Percentiles rank a stretch among this genome's conserved stretches.
phyloP scores from a whole-genome alignment of 1,140 invertebrate species.

The Drosophila rhopaloa region DNA sequence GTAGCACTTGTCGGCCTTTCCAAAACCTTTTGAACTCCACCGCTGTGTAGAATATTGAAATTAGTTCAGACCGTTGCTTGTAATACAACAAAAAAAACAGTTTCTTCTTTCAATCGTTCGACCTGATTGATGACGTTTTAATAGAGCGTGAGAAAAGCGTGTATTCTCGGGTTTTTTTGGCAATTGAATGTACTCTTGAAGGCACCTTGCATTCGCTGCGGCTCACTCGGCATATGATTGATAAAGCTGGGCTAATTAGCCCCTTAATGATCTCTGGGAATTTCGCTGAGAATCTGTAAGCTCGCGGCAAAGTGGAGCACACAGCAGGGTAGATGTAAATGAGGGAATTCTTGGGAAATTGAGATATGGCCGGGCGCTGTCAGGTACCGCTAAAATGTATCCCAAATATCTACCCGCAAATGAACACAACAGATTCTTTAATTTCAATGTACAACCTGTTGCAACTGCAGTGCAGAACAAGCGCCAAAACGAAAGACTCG shows the following conservation, averaged over 20 bases:
- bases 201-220: slow-evolving; percentile 57
- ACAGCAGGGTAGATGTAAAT: slow-evolving; percentile 40
- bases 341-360: slow-evolving; percentile 38
- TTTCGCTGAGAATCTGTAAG: slow-evolving; percentile 20
- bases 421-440: slow-evolving; percentile 74
- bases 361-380: slow-evolving; percentile 36
- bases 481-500: slow-evolving; percentile 72
- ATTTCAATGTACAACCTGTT: slow-evolving; percentile 71
- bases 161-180: slow-evolving; percentile 39
- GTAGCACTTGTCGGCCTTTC: slow-evolving; percentile 51
- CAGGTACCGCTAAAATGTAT: slow-evolving; percentile 39
- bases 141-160: slow-evolving; percentile 75
- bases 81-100: slow-evolving; percentile 24
- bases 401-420: slow-evolving; percentile 51
- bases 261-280: slow-evolving; percentile 41
- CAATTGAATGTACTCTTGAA: slow-evolving; percentile 40
- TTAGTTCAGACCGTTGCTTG: slow-evolving; percentile 59
- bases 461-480: slow-evolving; percentile 54
- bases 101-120: slow-evolving; percentile 12
- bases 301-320: slow-evolving; percentile 26
- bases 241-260: slow-evolving; percentile 53
- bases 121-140: slow-evolving; percentile 74
- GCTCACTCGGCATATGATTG: slow-evolving; percentile 61
- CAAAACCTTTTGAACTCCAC: slow-evolving; percentile 58
- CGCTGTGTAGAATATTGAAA: slow-evolving; percentile 67